phyloP scores from a whole-genome alignment of 2,888 invertebrate species.

The Pyralis farinalis region DNA sequence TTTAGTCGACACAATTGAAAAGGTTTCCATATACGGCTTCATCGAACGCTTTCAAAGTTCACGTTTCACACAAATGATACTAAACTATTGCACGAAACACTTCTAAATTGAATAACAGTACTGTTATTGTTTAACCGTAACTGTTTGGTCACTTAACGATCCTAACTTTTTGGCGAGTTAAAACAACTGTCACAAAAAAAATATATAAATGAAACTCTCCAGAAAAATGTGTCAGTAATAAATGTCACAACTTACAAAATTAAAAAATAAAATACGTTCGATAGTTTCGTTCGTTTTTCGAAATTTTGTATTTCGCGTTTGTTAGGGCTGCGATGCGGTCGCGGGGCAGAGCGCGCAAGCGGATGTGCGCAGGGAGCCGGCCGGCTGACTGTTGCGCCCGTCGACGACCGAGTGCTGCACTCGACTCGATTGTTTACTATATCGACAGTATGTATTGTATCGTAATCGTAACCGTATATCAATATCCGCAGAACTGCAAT shows the following conservation, averaged over 20 bases:
- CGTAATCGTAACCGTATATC: conserved; percentile 19
- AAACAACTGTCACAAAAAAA: conserved; percentile 1
- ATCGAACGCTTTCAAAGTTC: conserved; percentile 31
- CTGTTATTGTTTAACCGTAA: conserved; percentile 22
- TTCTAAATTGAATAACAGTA: conserved; percentile 20
- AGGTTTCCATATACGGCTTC: conserved; percentile 53
- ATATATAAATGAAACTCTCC: conserved; percentile 2
- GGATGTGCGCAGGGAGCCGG: conserved; percentile 73
- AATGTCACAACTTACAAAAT: neutral
- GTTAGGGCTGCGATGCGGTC: conserved; percentile 44
- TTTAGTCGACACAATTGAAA: conserved; percentile 30
- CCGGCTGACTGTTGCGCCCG: conserved; percentile 60
- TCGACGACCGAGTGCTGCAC: conserved; percentile 51
- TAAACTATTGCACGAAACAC: conserved; percentile 24
- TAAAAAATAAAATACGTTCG: neutral
- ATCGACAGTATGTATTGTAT: conserved; percentile 30
- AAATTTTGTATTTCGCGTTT: conserved; percentile 20
- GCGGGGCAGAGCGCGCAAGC: conserved; percentile 68
- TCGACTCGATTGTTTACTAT: conserved; percentile 45
- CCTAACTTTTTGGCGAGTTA: conserved; percentile 3
- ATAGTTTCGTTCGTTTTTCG: conserved; percentile 13
- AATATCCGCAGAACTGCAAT: neutral
- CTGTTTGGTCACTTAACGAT: conserved; percentile 4
- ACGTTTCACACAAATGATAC: conserved; percentile 29
- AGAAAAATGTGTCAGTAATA: neutral